A percentile compares a stretch with the other conserved stretches of the same genome.
Evolutionary conservation across 2,113 vertebrate species (phyloP).

Genomic region (Syngnathoides biaculeatus): DNA sequence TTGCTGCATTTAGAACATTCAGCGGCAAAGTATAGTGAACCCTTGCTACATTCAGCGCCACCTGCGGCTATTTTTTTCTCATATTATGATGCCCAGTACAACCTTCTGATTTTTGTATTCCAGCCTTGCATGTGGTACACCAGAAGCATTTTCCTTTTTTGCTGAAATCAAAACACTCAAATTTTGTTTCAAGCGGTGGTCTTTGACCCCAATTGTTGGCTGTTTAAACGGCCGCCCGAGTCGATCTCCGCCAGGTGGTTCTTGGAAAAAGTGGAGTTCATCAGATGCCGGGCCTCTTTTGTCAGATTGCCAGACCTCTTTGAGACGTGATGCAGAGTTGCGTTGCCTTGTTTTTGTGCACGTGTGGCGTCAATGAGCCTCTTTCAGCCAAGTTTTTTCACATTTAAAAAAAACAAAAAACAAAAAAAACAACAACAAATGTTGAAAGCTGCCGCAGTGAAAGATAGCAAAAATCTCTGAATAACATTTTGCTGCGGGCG

Average conservation of each 20-base stretch:
- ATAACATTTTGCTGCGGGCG: neutral
- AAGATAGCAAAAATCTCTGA: neutral
- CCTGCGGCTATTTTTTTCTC: no score
- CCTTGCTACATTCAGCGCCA: no score
- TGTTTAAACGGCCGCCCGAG: constrained; percentile 54
- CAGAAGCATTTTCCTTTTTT: neutral
- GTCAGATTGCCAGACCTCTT: constrained; percentile 35
- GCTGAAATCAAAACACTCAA: constrained; percentile 31
- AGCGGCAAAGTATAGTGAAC: neutral
- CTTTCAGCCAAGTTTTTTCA: neutral
- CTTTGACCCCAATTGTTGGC: constrained; percentile 52
- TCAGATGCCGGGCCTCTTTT: constrained; percentile 24
- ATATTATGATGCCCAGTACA: no score
- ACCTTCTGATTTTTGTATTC: neutral
- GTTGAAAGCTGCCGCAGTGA: no score
- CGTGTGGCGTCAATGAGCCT: neutral
- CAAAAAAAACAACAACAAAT: no score
- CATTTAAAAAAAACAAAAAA: neutral
- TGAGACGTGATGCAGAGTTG: constrained; percentile 27
- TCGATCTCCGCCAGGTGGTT: constrained; percentile 44
- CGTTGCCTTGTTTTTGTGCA: constrained; percentile 1
- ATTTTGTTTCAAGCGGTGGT: constrained; percentile 42
- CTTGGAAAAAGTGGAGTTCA: constrained; percentile 22
- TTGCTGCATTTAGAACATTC: neutral
- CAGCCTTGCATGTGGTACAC: constrained; percentile 25